A percentile compares a stretch with the other conserved stretches of the same genome.
Conservation (phyloP, 2,797 vertebrate species). For the Pachyuromys duprasi region DNA sequence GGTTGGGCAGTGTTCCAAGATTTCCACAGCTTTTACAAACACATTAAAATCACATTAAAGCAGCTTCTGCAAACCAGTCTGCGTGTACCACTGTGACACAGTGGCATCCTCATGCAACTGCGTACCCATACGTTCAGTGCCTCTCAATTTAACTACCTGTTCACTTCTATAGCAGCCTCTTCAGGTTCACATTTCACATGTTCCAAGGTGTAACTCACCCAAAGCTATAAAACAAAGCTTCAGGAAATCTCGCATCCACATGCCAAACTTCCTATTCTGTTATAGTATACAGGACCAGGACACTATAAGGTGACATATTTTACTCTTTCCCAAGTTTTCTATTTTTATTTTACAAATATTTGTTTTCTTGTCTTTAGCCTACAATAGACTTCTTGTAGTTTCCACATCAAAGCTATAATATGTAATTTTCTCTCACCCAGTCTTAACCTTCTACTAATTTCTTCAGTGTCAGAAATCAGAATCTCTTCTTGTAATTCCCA, state of each 20-base stretch:
- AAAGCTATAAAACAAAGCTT: neutral
- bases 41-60: slow-evolving; percentile 76
- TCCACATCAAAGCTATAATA: slow-evolving; percentile 1
- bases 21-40: slow-evolving; percentile 71
- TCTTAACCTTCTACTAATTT: neutral
- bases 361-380: neutral
- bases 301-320: neutral
- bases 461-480: neutral
- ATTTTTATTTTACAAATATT: neutral
- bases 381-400: neutral
- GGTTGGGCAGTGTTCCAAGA: slow-evolving; percentile 59
- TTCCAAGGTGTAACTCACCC: neutral
- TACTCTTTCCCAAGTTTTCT: neutral
- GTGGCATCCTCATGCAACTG: neutral
- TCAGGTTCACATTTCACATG: neutral
- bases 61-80: slow-evolving; percentile 41
- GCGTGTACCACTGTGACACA: neutral
- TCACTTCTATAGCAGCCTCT: neutral
- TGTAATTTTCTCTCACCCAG: neutral
- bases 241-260: fast-evolving
- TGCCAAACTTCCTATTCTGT: neutral
- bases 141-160: neutral
- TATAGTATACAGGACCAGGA: neutral
- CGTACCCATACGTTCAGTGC: neutral
- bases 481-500: neutral